Conservation (phyloP, 1,140 invertebrate species). For the Trichonephila inaurata region DNA sequence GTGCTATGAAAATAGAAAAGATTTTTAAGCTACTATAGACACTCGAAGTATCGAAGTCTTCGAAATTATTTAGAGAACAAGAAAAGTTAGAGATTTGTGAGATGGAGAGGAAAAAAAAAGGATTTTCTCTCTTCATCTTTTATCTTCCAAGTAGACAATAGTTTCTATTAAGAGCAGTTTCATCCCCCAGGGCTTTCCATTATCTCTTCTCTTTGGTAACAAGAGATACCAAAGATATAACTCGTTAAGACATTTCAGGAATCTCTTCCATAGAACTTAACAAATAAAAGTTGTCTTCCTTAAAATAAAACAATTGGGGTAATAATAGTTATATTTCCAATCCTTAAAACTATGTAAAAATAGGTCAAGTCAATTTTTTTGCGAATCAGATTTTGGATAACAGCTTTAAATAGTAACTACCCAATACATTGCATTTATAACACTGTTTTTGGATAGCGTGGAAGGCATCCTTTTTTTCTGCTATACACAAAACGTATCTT, state of each 20-base stretch:
- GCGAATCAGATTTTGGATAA: no score
- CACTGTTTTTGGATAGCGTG: no score
- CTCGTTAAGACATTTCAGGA: not conserved
- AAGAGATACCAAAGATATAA: not conserved
- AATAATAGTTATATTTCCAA: no score
- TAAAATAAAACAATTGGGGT: not conserved
- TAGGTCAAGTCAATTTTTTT: no score
- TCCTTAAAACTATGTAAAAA: no score
- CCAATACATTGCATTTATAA: no score
- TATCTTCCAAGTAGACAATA: not conserved
- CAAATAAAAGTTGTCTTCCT: not conserved
- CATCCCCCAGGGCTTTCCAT: not conserved
- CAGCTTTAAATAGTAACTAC: no score
- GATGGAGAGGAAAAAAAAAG: not conserved
- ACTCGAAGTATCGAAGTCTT: not conserved
- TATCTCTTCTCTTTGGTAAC: slow-evolving; percentile 18
- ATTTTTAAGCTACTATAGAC: no score
- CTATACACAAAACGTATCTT: no score
- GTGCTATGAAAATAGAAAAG: no score
- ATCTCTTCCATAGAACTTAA: not conserved
- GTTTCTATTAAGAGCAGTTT: slow-evolving; percentile 23
- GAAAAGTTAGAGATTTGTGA: not conserved
- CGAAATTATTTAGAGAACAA: not conserved
- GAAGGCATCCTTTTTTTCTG: no score
- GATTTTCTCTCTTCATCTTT: not conserved